Conservation (phyloP, 1,140 invertebrate genomes). For the Portunus trituberculatus region DNA sequence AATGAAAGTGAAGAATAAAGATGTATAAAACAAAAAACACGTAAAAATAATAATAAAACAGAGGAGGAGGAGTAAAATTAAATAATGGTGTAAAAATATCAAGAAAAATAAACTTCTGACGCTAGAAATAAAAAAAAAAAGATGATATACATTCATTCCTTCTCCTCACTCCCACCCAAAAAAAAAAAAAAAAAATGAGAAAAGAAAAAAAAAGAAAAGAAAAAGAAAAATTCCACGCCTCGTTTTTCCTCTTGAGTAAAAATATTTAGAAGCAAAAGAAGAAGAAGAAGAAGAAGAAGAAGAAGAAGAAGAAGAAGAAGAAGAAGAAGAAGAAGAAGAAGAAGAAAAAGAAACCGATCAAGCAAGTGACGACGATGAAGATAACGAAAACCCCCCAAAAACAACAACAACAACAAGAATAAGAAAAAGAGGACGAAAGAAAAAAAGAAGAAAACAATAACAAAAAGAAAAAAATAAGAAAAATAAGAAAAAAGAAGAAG, state of each 20-base stretch:
- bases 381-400: too few species aligned
- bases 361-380: neutral
- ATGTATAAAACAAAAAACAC: neutral
- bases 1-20: neutral
- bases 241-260: too few species aligned
- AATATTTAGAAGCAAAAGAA: neutral
- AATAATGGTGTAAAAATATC: neutral
- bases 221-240: too few species aligned
- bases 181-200: too few species aligned
- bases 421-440: neutral
- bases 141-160: too few species aligned
- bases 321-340: neutral
- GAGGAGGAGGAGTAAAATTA: neutral
- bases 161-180: too few species aligned
- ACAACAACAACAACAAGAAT: neutral
- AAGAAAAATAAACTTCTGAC: too few species aligned
- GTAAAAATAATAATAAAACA: neutral
- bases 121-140: too few species aligned
- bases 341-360: neutral
- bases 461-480: neutral
- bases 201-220: too few species aligned
- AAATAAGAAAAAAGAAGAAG: neutral
- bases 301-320: neutral
- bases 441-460: neutral
- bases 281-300: neutral